Evolutionary conservation across 92 coral and sea anemone species (phyloP), one percentile per base, ranked within the genome.

Genomic region (Palythoa heliodiscus): DNA sequence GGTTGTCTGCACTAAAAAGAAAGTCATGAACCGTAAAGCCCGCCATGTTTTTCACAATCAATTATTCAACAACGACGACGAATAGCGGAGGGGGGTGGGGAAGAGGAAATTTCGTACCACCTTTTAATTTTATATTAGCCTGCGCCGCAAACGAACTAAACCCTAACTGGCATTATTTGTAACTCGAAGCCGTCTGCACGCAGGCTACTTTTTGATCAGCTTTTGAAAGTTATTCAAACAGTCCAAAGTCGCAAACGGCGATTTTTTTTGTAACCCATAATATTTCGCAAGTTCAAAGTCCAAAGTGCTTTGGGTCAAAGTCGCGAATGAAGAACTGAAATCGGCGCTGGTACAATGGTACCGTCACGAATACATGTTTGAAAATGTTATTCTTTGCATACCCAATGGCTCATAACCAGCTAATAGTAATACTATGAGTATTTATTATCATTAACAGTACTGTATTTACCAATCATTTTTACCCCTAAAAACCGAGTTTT

Each of bases 1-100:
- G 93, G 88, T 60, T 52, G 11, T 86, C 68, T 29, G 69, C 82
- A 23, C 77, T 81, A 58, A 83, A 89, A 25, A 87, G 87, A 83
- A 83, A 37, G 19, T 70, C 78, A 3, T 40, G 77, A 83, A 71
- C 87, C 78, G 52, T 73, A 52, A 71, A 37, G 43, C 78, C 77
- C 78, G 69, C 79, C 77, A 83, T 71, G 79, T 71, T 83, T 29
- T 38, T 78, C 25, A 6, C 8, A 11, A 7, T 23, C 25, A 24
- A 8, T 19, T 19, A 11, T 5, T 2, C 19, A 16, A 60, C 72
- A 63, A 76, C 68, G 12, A 77, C 25, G 55, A 22, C 5, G 0
- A 11, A 11, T 76, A 14, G 15, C 3, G 52, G 83, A 71, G 71
- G 70, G 70, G 57, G 83, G 39, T 15, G n/a, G 61, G 19, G 38